A percentile compares a stretch with the other conserved stretches of the same genome.
These are phyloP conservation scores for Diadromus collaris DNA, from an alignment of 2,888 invertebrate genomes.

Conservation along the genomic window DNA sequence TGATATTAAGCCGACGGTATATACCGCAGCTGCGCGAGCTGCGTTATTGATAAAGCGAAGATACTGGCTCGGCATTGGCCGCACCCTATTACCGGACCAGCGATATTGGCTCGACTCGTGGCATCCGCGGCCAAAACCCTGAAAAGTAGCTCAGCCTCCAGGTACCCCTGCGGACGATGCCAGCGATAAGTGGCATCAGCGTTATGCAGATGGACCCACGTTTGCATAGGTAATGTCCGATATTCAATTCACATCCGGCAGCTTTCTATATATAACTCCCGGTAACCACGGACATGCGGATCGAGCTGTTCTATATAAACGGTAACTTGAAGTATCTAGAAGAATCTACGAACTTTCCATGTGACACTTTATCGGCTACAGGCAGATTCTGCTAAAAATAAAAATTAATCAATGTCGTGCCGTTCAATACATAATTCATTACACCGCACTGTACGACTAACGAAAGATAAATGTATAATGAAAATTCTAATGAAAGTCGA, in stretches of 20 bases:
- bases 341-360: background rate
- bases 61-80: background rate
- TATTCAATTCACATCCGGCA: slow-evolving; percentile 19
- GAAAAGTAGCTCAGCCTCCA: slow-evolving; percentile 10
- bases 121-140: background rate
- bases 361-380: no score
- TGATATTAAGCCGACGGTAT: slow-evolving; percentile 18
- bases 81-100: background rate
- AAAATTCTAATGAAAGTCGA: background rate
- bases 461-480: background rate
- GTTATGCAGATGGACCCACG: slow-evolving; percentile 31
- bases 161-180: background rate
- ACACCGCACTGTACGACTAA: background rate
- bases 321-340: background rate
- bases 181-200: slow-evolving; percentile 17
- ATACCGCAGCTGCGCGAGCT: background rate
- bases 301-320: slow-evolving; percentile 3
- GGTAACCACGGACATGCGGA: background rate
- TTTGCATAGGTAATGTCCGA: slow-evolving; percentile 33
- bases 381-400: no score
- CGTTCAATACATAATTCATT: background rate
- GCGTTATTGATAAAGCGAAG: slow-evolving; percentile 11
- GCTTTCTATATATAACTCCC: background rate
- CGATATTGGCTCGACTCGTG: background rate
- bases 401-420: background rate